Conservation (phyloP, 2,888 invertebrate species). For the Nemapogon koenigi region DNA sequence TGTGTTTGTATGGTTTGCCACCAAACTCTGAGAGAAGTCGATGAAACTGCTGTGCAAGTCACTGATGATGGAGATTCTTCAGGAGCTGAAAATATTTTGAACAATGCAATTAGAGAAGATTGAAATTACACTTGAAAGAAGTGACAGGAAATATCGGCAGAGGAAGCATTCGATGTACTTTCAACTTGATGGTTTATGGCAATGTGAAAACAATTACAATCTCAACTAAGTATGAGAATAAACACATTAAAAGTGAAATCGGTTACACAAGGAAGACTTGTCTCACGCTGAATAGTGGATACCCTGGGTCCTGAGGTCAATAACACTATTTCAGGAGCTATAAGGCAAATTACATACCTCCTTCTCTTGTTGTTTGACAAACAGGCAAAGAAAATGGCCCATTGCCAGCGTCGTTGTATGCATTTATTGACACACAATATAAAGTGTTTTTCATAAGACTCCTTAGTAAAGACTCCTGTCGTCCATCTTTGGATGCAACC, state of each 20-base stretch:
- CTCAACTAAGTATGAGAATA: no score
- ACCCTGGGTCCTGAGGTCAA: no score
- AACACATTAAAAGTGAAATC: no score
- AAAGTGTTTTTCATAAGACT: constrained; percentile 67
- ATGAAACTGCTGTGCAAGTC: constrained; percentile 75
- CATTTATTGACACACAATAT: constrained; percentile 83
- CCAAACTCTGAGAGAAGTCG: constrained; percentile 77
- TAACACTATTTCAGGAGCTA: constrained; percentile 9
- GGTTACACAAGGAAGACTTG: no score
- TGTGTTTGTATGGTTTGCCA: constrained; percentile 73
- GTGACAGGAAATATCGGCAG: no score
- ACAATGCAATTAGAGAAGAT: no score
- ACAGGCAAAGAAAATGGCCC: constrained; percentile 83
- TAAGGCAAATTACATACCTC: constrained; percentile 57
- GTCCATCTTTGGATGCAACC: constrained; percentile 41
- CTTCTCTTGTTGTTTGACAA: constrained; percentile 84
- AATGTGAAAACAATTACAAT: no score
- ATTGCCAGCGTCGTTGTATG: constrained; percentile 84
- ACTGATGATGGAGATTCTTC: constrained; percentile 78
- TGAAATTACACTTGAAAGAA: no score
- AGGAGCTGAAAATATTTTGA: constrained; percentile 65
- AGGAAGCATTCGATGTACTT: no score
- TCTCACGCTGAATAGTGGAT: no score
- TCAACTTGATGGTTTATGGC: no score
- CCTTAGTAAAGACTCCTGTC: constrained; percentile 43